Percentiles rank a stretch among this genome's conserved stretches.
phyloP scores from a whole-genome alignment of 2,797 vertebrate species.

The Sebastes ruberrimus region DNA sequence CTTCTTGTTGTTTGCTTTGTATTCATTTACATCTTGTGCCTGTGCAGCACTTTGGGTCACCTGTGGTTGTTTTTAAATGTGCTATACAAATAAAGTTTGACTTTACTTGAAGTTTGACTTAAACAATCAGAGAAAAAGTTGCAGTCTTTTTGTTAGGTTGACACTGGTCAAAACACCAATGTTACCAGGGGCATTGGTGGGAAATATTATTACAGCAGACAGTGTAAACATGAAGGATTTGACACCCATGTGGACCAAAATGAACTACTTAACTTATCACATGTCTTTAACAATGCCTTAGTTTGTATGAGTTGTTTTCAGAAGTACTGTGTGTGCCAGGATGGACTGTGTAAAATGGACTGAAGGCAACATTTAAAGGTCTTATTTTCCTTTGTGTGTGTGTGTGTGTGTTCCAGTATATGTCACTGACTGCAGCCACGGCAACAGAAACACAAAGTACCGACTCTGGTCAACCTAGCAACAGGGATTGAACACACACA shows the following conservation, averaged over 20 bases:
- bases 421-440: conserved; percentile 17
- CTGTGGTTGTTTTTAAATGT: too few relatives aligned
- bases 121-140: neutral
- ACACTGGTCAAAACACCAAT: neutral
- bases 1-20: too few relatives aligned
- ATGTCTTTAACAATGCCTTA: neutral
- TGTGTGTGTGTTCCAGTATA: neutral
- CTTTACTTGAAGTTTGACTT: too few relatives aligned
- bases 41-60: too few relatives aligned
- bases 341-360: neutral
- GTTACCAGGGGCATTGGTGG: neutral
- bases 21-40: too few relatives aligned
- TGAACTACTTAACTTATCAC: neutral
- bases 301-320: neutral
- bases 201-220: neutral
- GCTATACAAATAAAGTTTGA: too few relatives aligned
- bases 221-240: neutral
- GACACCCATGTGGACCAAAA: neutral
- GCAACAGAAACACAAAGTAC: conserved; percentile 47
- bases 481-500: conserved; percentile 34
- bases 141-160: neutral
- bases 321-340: neutral
- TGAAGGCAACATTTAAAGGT: neutral
- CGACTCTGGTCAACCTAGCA: conserved; percentile 38
- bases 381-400: neutral